Percentiles rank a stretch among this genome's conserved stretches.
Evolutionary conservation across 1,140 invertebrate species (phyloP).

Genomic region (Lepeophtheirus salmonis): DNA sequence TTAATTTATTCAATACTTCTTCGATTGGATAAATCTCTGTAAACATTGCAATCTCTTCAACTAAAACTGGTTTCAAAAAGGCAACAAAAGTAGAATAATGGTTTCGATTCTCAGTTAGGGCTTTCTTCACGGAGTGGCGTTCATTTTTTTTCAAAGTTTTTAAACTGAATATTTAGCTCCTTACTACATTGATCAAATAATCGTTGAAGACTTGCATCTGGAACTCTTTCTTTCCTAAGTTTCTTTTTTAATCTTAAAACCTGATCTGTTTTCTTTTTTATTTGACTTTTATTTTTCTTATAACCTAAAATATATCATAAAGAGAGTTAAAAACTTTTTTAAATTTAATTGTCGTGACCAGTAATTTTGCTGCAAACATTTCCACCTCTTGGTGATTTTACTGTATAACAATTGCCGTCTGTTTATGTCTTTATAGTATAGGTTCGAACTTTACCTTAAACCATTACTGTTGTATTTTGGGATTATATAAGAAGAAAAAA

Average conservation of each 20-base stretch:
- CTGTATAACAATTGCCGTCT: too few relatives aligned
- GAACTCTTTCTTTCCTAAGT: neutral
- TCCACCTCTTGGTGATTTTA: too few relatives aligned
- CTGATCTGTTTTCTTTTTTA: neutral
- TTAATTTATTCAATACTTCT: slow-evolving; percentile 23
- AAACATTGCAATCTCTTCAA: slow-evolving; percentile 75
- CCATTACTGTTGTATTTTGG: too few relatives aligned
- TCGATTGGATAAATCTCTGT: slow-evolving; percentile 64
- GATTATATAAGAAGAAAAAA: too few relatives aligned
- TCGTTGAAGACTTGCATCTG: too few relatives aligned
- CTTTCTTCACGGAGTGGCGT: slow-evolving; percentile 67
- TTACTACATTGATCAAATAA: too few relatives aligned
- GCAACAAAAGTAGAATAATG: slow-evolving; percentile 78
- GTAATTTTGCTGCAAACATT: too few relatives aligned
- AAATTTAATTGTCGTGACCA: too few relatives aligned
- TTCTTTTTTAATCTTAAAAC: neutral
- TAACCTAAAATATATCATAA: too few relatives aligned
- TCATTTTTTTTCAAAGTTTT: slow-evolving; percentile 72
- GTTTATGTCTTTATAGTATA: too few relatives aligned
- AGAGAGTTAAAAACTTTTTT: too few relatives aligned
- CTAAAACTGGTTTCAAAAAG: slow-evolving; percentile 62
- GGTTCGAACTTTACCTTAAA: too few relatives aligned
- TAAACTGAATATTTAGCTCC: slow-evolving; percentile 67
- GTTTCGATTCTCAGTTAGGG: slow-evolving; percentile 75
- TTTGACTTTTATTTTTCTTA: neutral